These are phyloP conservation scores for Aphrophora alni DNA, from an alignment of 2,888 invertebrate species.

Conservation along the genomic window DNA sequence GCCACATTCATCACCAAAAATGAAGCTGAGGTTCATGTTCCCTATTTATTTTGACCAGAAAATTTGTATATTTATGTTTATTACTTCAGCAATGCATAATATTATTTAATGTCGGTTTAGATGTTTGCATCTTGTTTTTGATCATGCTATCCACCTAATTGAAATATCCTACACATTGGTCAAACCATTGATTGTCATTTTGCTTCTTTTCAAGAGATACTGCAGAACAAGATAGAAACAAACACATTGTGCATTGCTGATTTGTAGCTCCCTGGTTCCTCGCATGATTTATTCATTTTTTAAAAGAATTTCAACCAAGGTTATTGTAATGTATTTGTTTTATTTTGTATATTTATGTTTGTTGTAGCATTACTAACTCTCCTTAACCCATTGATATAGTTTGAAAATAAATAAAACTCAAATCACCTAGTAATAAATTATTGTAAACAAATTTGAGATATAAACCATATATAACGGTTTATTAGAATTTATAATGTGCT, in stretches of 20 bases:
- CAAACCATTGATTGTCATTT: neutral
- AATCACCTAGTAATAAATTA: too few relatives aligned
- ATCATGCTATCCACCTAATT: neutral
- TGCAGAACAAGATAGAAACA: neutral
- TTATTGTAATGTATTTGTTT: neutral
- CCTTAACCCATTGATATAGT: neutral
- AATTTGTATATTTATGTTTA: neutral
- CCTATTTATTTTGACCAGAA: neutral
- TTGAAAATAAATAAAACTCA: neutral
- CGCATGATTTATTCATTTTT: neutral
- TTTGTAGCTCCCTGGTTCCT: neutral
- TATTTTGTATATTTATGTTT: neutral
- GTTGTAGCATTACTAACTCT: neutral
- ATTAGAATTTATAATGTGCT: too few relatives aligned
- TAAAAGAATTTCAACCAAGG: neutral
- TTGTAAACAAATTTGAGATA: too few relatives aligned
- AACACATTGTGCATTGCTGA: neutral
- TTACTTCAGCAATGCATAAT: neutral
- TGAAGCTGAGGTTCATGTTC: constrained; percentile 81
- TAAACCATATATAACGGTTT: too few relatives aligned
- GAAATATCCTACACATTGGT: neutral
- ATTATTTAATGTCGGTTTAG: neutral
- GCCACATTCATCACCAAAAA: constrained; percentile 86
- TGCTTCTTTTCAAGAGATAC: neutral
- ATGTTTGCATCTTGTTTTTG: neutral